Evolutionary conservation across 1,140 invertebrate species (phyloP).

Genomic region (Ostrea edulis): DNA sequence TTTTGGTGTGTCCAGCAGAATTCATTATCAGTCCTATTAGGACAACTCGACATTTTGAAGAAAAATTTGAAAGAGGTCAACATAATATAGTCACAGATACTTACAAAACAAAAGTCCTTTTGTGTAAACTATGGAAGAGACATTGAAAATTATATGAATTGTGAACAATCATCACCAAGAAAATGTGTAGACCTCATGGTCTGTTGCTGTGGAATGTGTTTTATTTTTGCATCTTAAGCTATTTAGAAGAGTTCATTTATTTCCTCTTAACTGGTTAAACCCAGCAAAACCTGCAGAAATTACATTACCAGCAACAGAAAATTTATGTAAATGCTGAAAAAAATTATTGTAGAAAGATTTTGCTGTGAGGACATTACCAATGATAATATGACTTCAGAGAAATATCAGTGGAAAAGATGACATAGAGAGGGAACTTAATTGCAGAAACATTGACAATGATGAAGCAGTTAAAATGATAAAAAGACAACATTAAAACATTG

Average conservation of each 20-base stretch:
- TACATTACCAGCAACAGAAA: background rate
- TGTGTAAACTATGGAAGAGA: background rate
- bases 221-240: background rate
- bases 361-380: background rate
- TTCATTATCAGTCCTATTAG: background rate
- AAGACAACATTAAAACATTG: background rate
- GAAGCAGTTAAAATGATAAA: slow-evolving; percentile 1
- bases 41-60: background rate
- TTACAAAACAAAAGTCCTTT: background rate
- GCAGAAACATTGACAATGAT: slow-evolving; percentile 35
- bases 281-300: background rate
- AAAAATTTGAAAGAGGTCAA: background rate
- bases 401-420: background rate
- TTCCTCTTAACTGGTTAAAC: background rate
- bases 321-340: background rate
- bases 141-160: background rate
- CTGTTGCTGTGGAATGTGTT: background rate
- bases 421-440: slow-evolving; percentile 8
- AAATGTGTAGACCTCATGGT: background rate
- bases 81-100: background rate
- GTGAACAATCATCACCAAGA: background rate
- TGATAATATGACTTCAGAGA: background rate
- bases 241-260: background rate
- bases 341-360: background rate
- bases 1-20: background rate